These are phyloP conservation scores for Pteronotus mesoamericanus DNA, from an alignment of 2,797 vertebrate genomes.

Conservation along the genomic window DNA sequence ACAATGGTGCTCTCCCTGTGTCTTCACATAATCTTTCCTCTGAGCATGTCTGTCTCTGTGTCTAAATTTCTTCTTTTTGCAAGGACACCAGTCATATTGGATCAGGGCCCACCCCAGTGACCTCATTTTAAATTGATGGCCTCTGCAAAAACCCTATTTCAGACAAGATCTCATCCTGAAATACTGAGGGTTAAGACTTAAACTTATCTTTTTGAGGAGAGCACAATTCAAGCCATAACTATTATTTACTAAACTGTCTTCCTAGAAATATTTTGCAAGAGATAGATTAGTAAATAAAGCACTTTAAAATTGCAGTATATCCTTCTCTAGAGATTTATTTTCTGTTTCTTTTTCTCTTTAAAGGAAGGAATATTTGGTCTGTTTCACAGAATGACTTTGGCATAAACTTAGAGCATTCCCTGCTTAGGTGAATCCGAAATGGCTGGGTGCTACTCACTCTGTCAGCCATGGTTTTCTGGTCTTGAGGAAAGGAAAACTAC, in stretches of 20 bases:
- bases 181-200: not conserved
- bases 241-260: not conserved
- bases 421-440: not conserved
- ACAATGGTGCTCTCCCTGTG: not conserved
- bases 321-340: not conserved
- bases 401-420: not conserved
- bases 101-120: not conserved
- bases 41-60: not conserved
- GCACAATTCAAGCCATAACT: not conserved
- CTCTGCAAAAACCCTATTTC: not conserved
- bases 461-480: not conserved
- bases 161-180: not conserved
- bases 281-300: not conserved
- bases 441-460: not conserved
- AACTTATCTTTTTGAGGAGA: not conserved
- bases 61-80: not conserved
- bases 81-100: not conserved
- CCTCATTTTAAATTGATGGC: not conserved
- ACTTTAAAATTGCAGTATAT: not conserved
- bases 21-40: not conserved
- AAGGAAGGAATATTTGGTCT: not conserved
- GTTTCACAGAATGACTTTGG: not conserved
- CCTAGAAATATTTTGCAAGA: conserved; percentile 9
- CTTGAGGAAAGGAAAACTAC: not conserved
- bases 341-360: not conserved